Evolutionary conservation across 2,113 vertebrate genomes (phyloP).

Genomic region (Pipa parva): DNA sequence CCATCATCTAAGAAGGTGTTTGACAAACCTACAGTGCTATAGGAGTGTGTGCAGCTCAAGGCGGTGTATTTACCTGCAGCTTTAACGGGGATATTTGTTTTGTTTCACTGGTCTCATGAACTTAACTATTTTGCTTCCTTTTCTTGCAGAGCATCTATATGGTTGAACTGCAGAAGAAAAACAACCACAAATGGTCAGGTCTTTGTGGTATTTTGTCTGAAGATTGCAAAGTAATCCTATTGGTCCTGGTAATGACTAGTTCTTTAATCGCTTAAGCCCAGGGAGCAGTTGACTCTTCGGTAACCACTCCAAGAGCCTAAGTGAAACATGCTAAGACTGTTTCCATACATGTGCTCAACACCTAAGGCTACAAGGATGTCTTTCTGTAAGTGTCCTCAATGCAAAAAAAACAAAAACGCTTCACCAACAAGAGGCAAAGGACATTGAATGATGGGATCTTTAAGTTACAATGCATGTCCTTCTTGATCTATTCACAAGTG

Average conservation of each 20-base stretch:
- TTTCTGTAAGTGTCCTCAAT: too few species aligned
- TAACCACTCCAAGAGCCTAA: neutral
- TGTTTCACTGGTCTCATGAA: constrained; percentile 27
- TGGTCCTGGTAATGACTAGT: neutral
- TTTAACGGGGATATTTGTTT: constrained; percentile 26
- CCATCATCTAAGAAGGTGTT: constrained; percentile 58
- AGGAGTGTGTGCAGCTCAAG: constrained; percentile 14
- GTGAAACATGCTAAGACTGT: neutral
- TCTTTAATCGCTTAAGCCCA: neutral
- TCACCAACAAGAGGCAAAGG: neutral
- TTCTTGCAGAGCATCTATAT: constrained; percentile 33
- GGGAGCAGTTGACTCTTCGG: neutral
- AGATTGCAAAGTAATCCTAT: neutral
- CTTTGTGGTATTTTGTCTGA: neutral
- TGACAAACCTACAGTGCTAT: constrained; percentile 18
- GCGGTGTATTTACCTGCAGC: constrained; percentile 1
- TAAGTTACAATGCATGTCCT: constrained; percentile 1
- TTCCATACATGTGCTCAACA: constrained; percentile 6
- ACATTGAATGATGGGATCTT: neutral
- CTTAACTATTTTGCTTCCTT: constrained; percentile 31
- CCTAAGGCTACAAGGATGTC: neutral
- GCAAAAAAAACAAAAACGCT: neutral
- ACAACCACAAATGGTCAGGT: neutral
- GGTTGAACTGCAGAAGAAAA: constrained; percentile 5
- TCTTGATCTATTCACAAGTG: constrained; percentile 9